Evolutionary conservation across 2,888 invertebrate genomes (phyloP), one percentile per base, ranked within the genome.

Genomic region (Lobophora halterata): DNA sequence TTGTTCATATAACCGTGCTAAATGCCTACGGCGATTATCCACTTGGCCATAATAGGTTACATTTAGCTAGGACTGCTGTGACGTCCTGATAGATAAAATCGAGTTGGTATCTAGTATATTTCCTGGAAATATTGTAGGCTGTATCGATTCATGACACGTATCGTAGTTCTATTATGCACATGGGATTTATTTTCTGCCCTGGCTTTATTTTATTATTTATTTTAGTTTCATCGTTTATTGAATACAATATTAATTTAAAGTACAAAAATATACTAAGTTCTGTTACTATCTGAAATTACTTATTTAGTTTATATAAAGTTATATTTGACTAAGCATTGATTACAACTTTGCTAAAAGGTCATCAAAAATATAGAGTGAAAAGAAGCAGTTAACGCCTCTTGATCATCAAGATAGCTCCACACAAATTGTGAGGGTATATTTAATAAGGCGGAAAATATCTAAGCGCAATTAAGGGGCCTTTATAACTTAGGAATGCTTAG

Each of bases 401-500:
- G n/a, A n/a, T 58, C 54, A 56, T 60, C 62, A 43, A 52, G 65
- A 33, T 12, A 61, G 55, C 57, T 61, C 47, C 42, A 58, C 66
- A 71, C 70, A 72, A 68, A 71, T 74, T 74, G 76, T 70, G 65
- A 68, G 59, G 37, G 34, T 57, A 60, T 55, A 61, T 73, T 73
- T 71, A 80, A 79, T 78, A 76, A 72, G 73, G 67, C 69, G 70
- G 76, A 72, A 75, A 75, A 78, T 77, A 71, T 76, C 72, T 71
- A 60, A 62, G 71, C 60, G 66, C 68, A 79, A 80, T 82, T 75
- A 80, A 71, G 71, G 63, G 61, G 68, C 61, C 68, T 70, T 75
- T 78, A 81, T 85, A 81, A 77, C 70, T 77, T 61, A 73, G 72
- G 79, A 79, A 79, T 76, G 77, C 73, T 75, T 75, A 71, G 79